These are phyloP conservation scores for Agapostemon virescens DNA, from an alignment of 2,888 invertebrate species.

Conservation along the genomic window DNA sequence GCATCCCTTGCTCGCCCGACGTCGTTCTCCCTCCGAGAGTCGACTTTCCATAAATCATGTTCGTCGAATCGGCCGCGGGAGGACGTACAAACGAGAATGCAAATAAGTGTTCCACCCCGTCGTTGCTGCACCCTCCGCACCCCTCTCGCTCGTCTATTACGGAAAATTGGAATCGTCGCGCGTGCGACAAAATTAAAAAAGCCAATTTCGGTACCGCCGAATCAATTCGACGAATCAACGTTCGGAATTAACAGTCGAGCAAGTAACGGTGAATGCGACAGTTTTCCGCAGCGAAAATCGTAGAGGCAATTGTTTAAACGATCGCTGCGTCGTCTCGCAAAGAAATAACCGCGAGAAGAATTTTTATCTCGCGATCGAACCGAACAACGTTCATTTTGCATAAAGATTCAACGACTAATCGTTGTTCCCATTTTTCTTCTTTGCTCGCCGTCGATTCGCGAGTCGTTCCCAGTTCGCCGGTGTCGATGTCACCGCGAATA, in stretches of 20 bases:
- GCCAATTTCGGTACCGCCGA: background rate
- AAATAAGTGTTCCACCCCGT: slow-evolving; percentile 60
- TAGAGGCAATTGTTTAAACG: no score
- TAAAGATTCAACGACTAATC: no score
- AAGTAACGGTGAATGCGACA: no score
- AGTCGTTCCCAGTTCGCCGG: background rate
- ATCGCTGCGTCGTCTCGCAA: no score
- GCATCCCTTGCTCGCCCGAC: background rate
- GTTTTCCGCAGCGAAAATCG: no score
- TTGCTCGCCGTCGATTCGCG: no score
- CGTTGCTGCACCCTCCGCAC: background rate
- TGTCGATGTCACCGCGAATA: slow-evolving; percentile 10
- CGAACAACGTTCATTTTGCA: no score
- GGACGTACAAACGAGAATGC: slow-evolving; percentile 68
- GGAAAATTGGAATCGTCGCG: background rate
- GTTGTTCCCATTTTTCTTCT: background rate
- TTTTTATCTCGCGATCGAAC: no score
- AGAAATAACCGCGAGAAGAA: no score
- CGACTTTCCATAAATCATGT: slow-evolving; percentile 67
- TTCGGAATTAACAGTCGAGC: background rate
- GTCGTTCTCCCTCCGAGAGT: background rate
- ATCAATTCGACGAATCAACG: background rate
- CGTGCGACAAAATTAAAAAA: background rate
- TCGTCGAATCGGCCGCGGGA: slow-evolving; percentile 57
- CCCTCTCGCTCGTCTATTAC: background rate